Evolutionary conservation across 2,888 invertebrate genomes (phyloP), one percentile per base, ranked within the genome.

Genomic region (Drosophila diplacantha): DNA sequence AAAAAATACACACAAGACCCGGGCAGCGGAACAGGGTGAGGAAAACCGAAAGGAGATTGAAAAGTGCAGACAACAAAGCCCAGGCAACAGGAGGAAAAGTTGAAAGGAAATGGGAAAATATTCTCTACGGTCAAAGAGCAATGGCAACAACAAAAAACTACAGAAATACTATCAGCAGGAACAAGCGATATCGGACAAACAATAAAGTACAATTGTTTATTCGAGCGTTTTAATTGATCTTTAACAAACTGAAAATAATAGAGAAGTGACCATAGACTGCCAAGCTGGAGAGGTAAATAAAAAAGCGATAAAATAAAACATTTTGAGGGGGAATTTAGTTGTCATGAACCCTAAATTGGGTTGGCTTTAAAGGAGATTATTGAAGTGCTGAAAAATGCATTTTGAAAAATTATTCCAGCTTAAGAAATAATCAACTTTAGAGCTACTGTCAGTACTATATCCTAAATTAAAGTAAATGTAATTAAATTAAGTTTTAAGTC

Each of bases 61-160:
- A 53, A 62, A 56, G 41, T 43, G 57, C 64, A 47, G 58, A 62
- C 61, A 58, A 61, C 46, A 61, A 64, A 54, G 47, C 34, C 38
- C 39, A 22, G 37, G 35, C 39, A 47, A 37, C 39, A 49, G 47
- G 47, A 38, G 39, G 31, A 26, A 47, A 58, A 61, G 50, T 18
- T 29, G 24, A 58, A 51, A 43, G 35, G 31, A 61, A 50, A 51
- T 59, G 59, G 59, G 51, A 43, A 51, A 61, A 61, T 43, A 43
- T 34, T 35, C 37, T 20, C 35, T 24, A 37, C 29, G 43, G 59
- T 50, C 61, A 59, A 59, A 59, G 59, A 51, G 43, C 61, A 51
- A 50, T 61, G 50, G 59, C 41, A 59, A 39, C 22, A 39, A 22
- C 1, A 12, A 14, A 18, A 18, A 18, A 16, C 11, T 9, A 16